Percentiles rank a stretch among this genome's conserved stretches.
Evolutionary conservation across 2,888 invertebrate genomes (phyloP).

Genomic region (Cryptops parisi): DNA sequence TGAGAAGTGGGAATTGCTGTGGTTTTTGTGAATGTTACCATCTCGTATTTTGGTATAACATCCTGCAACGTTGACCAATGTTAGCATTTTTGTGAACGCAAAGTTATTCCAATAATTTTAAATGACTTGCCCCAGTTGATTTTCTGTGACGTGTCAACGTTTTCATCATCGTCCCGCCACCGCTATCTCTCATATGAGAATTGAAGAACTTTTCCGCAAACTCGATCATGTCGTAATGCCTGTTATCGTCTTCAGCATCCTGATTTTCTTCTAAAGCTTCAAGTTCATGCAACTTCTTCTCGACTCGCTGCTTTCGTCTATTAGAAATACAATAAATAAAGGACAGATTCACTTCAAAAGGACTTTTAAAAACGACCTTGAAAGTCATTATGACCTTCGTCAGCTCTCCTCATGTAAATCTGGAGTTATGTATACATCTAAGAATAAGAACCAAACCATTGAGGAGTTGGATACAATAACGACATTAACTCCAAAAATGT

Average conservation of each 20-base stretch:
- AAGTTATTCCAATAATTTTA: too few relatives aligned
- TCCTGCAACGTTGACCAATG: too few relatives aligned
- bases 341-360: too few relatives aligned
- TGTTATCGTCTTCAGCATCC: constrained; percentile 40
- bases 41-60: constrained; percentile 72
- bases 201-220: constrained; percentile 92
- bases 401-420: too few relatives aligned
- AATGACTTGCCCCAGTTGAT: constrained; percentile 20
- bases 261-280: constrained; percentile 43
- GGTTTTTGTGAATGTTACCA: constrained; percentile 77
- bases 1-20: constrained; percentile 83
- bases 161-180: constrained; percentile 24
- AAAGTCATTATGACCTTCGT: too few relatives aligned
- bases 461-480: too few relatives aligned
- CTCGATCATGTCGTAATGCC: constrained; percentile 69
- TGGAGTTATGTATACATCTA: too few relatives aligned
- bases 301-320: constrained; percentile 65
- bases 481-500: too few relatives aligned
- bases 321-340: too few relatives aligned
- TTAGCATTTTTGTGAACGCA: too few relatives aligned
- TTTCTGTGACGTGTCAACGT: constrained; percentile 23
- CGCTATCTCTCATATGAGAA: constrained; percentile 42
- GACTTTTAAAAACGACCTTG: too few relatives aligned
- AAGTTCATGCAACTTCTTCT: constrained; percentile 68
- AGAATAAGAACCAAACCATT: too few relatives aligned